Base-by-base conservation (phyloP, 2,888 invertebrate genomes). In the Trissoscelio sp. region DNA sequence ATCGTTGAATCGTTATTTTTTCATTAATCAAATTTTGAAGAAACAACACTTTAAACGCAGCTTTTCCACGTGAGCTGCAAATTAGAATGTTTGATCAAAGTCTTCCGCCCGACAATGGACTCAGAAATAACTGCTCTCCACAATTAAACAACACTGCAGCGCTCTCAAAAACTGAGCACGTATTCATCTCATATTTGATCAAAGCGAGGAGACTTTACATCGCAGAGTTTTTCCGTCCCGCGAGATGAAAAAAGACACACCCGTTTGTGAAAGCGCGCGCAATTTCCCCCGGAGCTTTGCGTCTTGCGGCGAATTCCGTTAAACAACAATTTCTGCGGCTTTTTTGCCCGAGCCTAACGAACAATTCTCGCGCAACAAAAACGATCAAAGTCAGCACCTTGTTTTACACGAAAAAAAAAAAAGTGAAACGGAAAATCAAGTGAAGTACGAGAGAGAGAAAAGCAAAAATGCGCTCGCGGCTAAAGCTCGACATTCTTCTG, bases 161-260 rank as follows among this genome's bases (percentile, higher is more conserved):
- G 37, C 51, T 48, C 75, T 75, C 24, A 20, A 48, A 75, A 67
- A 58, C 58, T 16, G 22, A 75, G 75, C 48, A 67, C 51, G 66
- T 75, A 75, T 75, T 67, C 75, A 75, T 75, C 58, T 51, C 75
- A 20, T 42, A 51, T 67, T 75, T 75, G 67, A 58, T 75, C 39
- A 75, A 75, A 75, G 75, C 67, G 14, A 31, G 46, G 57, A 44
- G 58, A 48, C 39, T 46, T 67, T 51, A 37, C 39, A 39, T 14
- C 22, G 28, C 28, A 4, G n/a, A n/a, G n/a, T n/a, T n/a, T n/a
- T n/a, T 34, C 42, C 22, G 16, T 0, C 9, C 31, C 20, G 20
- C 7, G 20, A 46, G n/a, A 57, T 18, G 24, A 44, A 69, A 67
- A 67, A 42, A 62, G 46, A 46, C 31, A n/a, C 46, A 44, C n/a